Evolutionary conservation across 2,888 invertebrate species (phyloP), one percentile per base, ranked within the genome.

Genomic region (Rapana venosa): DNA sequence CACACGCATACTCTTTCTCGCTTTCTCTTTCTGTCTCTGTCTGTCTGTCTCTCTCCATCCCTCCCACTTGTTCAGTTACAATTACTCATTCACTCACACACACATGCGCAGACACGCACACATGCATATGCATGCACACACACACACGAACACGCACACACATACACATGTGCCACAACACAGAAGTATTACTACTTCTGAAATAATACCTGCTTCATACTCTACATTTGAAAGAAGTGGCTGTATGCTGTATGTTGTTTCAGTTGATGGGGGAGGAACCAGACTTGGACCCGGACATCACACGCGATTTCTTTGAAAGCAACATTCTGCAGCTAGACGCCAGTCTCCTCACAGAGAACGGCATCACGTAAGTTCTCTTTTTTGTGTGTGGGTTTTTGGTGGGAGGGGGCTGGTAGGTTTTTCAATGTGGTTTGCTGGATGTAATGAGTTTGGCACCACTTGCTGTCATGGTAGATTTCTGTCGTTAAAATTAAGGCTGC

Each of bases 211-310:
- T 8, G 47, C 8, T 47, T 47, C 47, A n/a, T n/a, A n/a, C n/a
- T 47, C 8, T 47, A 5, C 47, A 47, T 47, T 47, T 47, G 47
- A 8, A 47, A 47, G 47, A 8, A 47, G 47, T 5, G 8, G 47
- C 47, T 47, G 8, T 5, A n/a, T n/a, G n/a, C n/a, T n/a, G n/a
- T n/a, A 87, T 77, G 47, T 79, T 17, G 26, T 93, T 92, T 26
- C 92, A 96, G 96, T 92, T 96, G 91, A 96, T 96, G 96, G 96
- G 96, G 32, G 99, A 99, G 94, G 99, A 99, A 95, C 99, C 99
- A 0, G 99, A 99, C 96, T 96, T 99, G 89, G 99, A 99, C 96
- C 99, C 99, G 0, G 98, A 98, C 93, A 98, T 99, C 90, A 98
- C 98, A 95, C 97, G 98, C 96, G 98, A 98, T 96, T 99, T 99